A percentile compares a stretch with the other conserved stretches of the same genome.
Conservation (phyloP, 2,797 vertebrate species). For the Hirundo rustica region DNA sequence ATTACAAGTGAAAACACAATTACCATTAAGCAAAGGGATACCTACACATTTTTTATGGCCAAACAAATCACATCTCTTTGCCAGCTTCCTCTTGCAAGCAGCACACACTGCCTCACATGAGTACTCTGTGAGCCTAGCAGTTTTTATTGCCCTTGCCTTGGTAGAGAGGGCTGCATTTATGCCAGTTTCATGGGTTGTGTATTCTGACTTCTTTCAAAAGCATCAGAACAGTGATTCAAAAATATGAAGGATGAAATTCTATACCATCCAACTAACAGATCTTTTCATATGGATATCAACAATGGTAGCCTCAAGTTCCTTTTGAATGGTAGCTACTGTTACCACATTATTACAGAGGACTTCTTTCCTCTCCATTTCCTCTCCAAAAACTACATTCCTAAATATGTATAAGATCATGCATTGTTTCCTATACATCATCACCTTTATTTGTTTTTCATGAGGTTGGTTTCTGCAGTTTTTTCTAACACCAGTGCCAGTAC, state of each 20-base stretch:
- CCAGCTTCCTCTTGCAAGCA: background rate
- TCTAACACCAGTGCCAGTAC: background rate
- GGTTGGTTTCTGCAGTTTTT: background rate
- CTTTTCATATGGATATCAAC: background rate
- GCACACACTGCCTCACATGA: background rate
- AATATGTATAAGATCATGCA: background rate
- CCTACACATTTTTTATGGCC: slow-evolving; percentile 11
- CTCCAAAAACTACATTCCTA: background rate
- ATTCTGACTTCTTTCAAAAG: background rate
- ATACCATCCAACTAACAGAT: background rate
- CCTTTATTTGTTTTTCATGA: background rate
- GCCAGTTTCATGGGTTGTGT: background rate
- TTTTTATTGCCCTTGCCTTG: background rate
- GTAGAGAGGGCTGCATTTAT: background rate
- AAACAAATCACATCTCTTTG: background rate
- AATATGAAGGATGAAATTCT: background rate
- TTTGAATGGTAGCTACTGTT: background rate
- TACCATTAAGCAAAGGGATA: slow-evolving; percentile 25
- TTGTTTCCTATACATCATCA: background rate
- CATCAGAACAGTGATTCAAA: background rate
- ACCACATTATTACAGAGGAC: background rate
- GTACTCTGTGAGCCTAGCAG: background rate
- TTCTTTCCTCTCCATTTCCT: background rate
- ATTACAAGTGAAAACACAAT: slow-evolving; percentile 7
- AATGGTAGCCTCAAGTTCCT: background rate